These are phyloP conservation scores for Hylomyscus alleni DNA, from an alignment of 2,797 vertebrate species.

Conservation along the genomic window DNA sequence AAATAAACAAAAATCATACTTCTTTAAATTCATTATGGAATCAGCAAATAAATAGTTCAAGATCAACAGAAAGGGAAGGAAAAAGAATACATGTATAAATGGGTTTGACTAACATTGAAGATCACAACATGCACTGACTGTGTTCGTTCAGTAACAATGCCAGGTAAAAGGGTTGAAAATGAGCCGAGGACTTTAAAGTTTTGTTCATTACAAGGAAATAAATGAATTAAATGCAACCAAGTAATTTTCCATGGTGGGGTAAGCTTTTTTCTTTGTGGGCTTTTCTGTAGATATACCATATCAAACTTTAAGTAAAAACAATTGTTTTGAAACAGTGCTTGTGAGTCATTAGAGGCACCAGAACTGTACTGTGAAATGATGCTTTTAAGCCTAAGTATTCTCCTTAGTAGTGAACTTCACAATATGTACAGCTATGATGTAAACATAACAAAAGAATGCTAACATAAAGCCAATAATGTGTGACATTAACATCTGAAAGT, in stretches of 20 bases:
- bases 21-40: background rate
- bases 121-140: background rate
- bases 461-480: background rate
- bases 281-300: background rate
- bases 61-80: background rate
- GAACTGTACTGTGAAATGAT: background rate
- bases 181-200: background rate
- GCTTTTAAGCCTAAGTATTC: background rate
- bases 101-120: background rate
- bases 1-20: background rate
- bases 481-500: background rate
- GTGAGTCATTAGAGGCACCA: background rate
- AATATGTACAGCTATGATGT: background rate
- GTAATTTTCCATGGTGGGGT: background rate
- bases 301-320: background rate
- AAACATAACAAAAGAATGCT: slow-evolving; percentile 9
- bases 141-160: background rate
- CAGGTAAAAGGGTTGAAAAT: background rate
- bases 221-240: background rate
- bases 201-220: too few relatives aligned
- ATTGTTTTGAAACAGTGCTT: background rate
- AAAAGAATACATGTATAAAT: background rate
- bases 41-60: background rate
- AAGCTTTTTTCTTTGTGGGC: background rate
- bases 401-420: background rate